phyloP scores from a whole-genome alignment of 92 coral and sea anemone species.

The Meandrina meandrites region DNA sequence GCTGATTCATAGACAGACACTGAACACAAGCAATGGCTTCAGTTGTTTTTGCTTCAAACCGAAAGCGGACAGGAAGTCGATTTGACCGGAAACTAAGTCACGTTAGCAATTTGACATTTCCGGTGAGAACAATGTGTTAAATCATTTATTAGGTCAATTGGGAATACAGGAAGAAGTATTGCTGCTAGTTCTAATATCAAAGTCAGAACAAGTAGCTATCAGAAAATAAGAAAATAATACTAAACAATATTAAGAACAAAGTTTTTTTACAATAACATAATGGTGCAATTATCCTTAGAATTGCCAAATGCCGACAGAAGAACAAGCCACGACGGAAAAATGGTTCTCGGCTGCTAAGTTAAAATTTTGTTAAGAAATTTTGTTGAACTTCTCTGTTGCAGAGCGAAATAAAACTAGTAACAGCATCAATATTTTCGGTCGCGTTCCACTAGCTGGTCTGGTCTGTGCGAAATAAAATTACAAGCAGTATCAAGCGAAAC shows the following conservation, averaged over 20 bases:
- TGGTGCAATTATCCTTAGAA: neutral
- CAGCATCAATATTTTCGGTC: neutral
- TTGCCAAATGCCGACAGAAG: neutral
- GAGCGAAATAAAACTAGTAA: neutral
- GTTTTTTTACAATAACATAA: neutral
- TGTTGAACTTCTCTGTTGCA: neutral
- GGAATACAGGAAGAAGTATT: neutral
- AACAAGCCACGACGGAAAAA: neutral
- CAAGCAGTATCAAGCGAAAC: neutral
- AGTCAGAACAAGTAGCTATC: neutral
- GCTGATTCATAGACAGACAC: neutral
- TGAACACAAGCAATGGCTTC: neutral
- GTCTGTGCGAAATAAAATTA: neutral
- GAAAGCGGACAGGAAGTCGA: conserved; percentile 26
- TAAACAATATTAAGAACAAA: neutral
- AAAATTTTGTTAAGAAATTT: too few relatives aligned
- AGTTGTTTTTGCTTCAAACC: neutral
- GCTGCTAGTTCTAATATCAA: neutral
- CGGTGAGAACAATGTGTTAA: neutral
- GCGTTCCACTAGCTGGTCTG: neutral
- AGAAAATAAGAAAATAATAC: neutral
- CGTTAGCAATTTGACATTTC: neutral
- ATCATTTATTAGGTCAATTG: neutral
- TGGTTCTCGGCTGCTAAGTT: neutral
- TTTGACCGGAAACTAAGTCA: conserved; percentile 16